phyloP scores from a whole-genome alignment of 2,797 vertebrate genomes.

The Bucorvus abyssinicus region DNA sequence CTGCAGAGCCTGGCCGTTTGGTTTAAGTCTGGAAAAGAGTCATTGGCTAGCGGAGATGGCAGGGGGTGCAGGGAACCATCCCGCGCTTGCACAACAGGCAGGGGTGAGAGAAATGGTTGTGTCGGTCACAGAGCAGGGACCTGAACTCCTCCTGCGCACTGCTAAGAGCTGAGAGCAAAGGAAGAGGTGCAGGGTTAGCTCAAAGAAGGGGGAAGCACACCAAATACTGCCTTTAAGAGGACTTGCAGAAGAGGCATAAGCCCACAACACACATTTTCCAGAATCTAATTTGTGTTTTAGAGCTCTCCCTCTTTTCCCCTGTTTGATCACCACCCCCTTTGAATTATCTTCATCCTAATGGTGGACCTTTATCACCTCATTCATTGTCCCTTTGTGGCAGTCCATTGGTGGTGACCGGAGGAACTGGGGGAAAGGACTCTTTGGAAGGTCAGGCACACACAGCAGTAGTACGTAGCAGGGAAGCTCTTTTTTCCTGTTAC shows the following conservation, averaged over 20 bases:
- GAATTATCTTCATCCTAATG: neutral
- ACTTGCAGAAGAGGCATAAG: neutral
- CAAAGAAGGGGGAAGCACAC: neutral
- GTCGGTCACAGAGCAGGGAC: neutral
- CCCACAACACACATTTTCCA: neutral
- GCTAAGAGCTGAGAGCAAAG: neutral
- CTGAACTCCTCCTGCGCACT: neutral
- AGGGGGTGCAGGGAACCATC: neutral
- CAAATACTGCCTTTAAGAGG: neutral
- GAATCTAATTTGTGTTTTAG: neutral
- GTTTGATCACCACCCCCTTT: neutral
- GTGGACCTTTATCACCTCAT: neutral
- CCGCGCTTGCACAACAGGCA: neutral
- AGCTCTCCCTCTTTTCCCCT: neutral
- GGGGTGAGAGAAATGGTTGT: neutral
- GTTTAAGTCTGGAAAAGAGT: neutral
- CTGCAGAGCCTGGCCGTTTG: neutral
- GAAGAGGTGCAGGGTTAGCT: neutral
- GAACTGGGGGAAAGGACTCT: neutral
- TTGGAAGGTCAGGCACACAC: neutral
- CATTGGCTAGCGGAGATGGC: neutral
- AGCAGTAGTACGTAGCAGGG: neutral
- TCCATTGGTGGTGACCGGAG: neutral
- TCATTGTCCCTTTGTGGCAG: neutral
- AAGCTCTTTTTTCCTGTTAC: neutral